Evolutionary conservation across 2,888 invertebrate genomes (phyloP), one percentile per base, ranked within the genome.

Genomic region (Carterocephalus palaemon): DNA sequence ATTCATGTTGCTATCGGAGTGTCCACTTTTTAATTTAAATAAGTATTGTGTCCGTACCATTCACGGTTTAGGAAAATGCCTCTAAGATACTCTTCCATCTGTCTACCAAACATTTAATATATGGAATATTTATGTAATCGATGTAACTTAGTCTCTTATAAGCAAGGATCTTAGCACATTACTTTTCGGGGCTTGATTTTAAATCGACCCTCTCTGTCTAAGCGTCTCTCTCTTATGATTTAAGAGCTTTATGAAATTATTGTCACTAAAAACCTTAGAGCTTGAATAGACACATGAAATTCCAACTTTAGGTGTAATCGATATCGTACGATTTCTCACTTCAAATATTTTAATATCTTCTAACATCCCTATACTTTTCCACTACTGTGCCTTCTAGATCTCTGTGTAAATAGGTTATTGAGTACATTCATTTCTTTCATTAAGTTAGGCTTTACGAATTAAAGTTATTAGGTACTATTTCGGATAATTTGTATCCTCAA

Each of bases 371-470:
- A 33, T 5, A 28, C 7, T 46, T 46, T 46, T 49, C 73, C 70
- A 79, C 76, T 76, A 81, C 78, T 79, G 83, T 85, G 84, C 83
- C 85, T 84, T 85, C 84, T 83, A 82, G 75, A 74, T 77, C 75
- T 74, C 71, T 68, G 57, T 80, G 57, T 80, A 79, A 68, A 75
- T 80, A 76, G 62, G 66, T 73, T 67, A 58, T 53, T 51, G 41
- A 22, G 4, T 38, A 29, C 20, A 2, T 13, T n/a, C n/a, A n/a
- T 39, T 29, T 12, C 8, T 45, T 45, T 22, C 31, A 9, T 17
- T 49, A 8, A 29, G 22, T 50, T 48, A 23, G 36, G 36, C 39
- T 52, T 49, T 20, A 33, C 28, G 4, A 15, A 16, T 2, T 15
- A 24, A 22, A 28, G 28, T 13, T 6, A 28, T 24, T 37, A 22